These are phyloP conservation scores for Eulemur mongoz DNA, from an alignment of 2,797 vertebrate genomes.

Conservation along the genomic window DNA sequence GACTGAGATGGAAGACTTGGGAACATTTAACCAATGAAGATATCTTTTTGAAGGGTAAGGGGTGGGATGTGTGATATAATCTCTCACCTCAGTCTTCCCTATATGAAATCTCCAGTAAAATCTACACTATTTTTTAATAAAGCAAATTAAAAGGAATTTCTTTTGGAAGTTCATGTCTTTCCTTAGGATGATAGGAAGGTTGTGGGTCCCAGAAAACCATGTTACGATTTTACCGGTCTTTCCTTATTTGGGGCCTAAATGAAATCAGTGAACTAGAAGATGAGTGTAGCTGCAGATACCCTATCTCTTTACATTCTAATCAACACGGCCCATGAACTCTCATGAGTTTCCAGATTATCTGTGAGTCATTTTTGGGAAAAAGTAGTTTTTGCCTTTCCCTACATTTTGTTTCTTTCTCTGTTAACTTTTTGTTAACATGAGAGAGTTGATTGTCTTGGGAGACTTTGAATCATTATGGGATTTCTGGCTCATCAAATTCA, in stretches of 20 bases:
- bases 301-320: neutral
- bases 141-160: constrained; percentile 17
- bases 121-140: neutral
- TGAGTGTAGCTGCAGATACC: neutral
- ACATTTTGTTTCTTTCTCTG: neutral
- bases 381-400: neutral
- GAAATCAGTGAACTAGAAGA: neutral
- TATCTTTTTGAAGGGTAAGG: neutral
- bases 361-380: constrained; percentile 10
- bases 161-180: constrained; percentile 2
- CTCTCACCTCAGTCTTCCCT: neutral
- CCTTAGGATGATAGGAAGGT: neutral
- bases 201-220: neutral
- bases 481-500: constrained; percentile 59
- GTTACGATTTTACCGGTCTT: neutral
- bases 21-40: neutral
- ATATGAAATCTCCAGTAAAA: neutral
- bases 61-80: neutral
- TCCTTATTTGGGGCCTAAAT: neutral
- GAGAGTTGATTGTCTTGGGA: neutral
- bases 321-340: neutral
- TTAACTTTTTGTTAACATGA: constrained; percentile 34
- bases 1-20: neutral
- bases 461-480: neutral
- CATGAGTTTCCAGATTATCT: neutral